These are phyloP conservation scores for Thelaira solivaga DNA, from an alignment of 2,888 invertebrate genomes.

Conservation along the genomic window DNA sequence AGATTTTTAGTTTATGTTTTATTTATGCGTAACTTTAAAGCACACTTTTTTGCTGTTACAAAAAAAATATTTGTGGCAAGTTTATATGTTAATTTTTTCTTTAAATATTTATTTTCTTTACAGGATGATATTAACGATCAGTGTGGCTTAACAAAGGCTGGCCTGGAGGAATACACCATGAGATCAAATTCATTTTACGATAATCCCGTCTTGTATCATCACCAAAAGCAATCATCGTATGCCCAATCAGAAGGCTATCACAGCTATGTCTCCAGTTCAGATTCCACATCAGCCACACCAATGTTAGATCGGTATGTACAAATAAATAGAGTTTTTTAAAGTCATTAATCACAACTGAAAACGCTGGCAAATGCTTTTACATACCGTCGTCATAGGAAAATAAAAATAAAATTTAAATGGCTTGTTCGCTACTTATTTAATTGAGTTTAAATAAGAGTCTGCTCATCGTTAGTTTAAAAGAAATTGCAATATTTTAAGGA, in stretches of 20 bases:
- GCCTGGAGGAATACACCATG: conserved; percentile 84
- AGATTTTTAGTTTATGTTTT: conserved; percentile 4
- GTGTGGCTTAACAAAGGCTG: conserved; percentile 81
- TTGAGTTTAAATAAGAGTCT: no score
- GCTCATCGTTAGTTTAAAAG: no score
- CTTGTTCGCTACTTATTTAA: no score
- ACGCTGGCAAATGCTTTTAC: no score
- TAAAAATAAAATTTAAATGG: no score
- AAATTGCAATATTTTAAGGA: no score
- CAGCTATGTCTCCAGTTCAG: conserved; percentile 87
- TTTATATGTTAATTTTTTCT: conserved; percentile 27
- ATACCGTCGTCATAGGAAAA: no score
- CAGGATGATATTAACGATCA: conserved; percentile 76
- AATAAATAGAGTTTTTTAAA: conserved; percentile 63
- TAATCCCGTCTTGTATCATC: conserved; percentile 79
- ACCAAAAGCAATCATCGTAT: conserved; percentile 86
- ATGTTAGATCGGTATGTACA: conserved; percentile 82
- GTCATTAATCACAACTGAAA: not conserved
- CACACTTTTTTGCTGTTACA: not conserved
- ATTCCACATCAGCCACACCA: conserved; percentile 86
- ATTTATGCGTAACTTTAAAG: conserved; percentile 22
- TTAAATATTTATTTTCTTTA: conserved; percentile 38
- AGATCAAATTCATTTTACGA: conserved; percentile 80
- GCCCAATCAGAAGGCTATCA: conserved; percentile 89
- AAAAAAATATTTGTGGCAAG: conserved; percentile 13